Conservation (phyloP, 2,888 invertebrate species). For the Liodrosophila aerea region DNA sequence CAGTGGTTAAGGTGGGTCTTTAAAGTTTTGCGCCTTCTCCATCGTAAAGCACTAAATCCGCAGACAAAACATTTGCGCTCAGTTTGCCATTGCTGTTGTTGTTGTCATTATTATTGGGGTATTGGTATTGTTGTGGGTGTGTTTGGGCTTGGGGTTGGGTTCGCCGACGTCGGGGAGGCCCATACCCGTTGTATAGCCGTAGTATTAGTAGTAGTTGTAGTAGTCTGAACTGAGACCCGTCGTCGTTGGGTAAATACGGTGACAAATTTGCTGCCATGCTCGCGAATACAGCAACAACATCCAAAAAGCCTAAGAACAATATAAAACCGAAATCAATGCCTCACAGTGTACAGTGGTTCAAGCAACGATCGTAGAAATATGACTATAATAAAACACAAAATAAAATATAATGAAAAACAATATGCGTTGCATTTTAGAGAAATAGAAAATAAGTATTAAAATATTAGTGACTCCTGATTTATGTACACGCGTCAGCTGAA, state of each 20-base stretch:
- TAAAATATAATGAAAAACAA: no score
- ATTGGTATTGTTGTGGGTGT: constrained; percentile 54
- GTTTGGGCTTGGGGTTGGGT: constrained; percentile 44
- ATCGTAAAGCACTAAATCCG: constrained; percentile 69
- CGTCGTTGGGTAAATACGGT: constrained; percentile 44
- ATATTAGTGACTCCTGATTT: no score
- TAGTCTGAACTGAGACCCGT: constrained; percentile 32
- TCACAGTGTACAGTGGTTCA: constrained; percentile 39
- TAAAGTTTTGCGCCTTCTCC: constrained; percentile 51
- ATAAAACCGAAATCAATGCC: constrained; percentile 49
- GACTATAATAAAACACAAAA: no score
- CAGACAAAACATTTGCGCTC: constrained; percentile 59
- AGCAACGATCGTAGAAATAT: no score
- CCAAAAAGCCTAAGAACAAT: constrained; percentile 53
- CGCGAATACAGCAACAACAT: constrained; percentile 36
- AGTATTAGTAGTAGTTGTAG: constrained; percentile 33
- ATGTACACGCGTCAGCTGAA: background rate
- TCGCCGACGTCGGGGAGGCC: constrained; percentile 28
- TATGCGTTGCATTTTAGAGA: no score
- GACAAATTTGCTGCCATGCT: constrained; percentile 54
- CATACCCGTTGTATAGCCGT: constrained; percentile 2
- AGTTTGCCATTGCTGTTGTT: constrained; percentile 27
- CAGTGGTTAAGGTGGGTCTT: no score
- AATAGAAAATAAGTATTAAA: no score
- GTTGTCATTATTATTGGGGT: constrained; percentile 27